A percentile compares a stretch with the other conserved stretches of the same genome.
Evolutionary conservation across 2,113 vertebrate genomes (phyloP).

Genomic region (Hemibagrus wyckioides): DNA sequence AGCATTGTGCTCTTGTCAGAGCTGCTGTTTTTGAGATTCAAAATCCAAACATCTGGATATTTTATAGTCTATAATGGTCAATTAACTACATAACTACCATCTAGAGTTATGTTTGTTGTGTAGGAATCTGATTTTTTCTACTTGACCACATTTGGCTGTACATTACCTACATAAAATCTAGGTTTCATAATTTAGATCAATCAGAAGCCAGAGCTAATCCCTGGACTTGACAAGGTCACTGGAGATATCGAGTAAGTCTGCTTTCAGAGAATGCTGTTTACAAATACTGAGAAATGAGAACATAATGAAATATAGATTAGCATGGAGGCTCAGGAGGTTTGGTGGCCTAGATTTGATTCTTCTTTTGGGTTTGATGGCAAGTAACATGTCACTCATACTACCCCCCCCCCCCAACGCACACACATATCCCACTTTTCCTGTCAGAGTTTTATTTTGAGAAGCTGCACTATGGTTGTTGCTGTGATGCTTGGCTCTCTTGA

Average conservation of each 20-base stretch:
- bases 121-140: not conserved
- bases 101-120: not conserved
- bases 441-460: constrained; percentile 46
- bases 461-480: constrained; percentile 22
- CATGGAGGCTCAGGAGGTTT: constrained; percentile 68
- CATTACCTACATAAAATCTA: not conserved
- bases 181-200: not conserved
- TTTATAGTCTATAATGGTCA: too few relatives aligned
- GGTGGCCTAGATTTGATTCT: constrained; percentile 74
- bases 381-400: constrained; percentile 40
- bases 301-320: constrained; percentile 79
- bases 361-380: constrained; percentile 56
- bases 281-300: constrained; percentile 62
- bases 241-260: constrained; percentile 63
- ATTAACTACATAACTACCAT: not conserved
- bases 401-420: not conserved
- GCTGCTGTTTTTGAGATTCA: too few relatives aligned
- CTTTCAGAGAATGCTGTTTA: constrained; percentile 73
- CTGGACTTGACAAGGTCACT: constrained; percentile 11
- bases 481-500: not conserved
- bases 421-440: constrained; percentile 45
- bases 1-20: too few relatives aligned
- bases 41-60: too few relatives aligned
- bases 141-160: not conserved
- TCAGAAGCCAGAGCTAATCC: constrained; percentile 5